Evolutionary conservation across 1,140 invertebrate species (phyloP).

Genomic region (Drosophila rufa): DNA sequence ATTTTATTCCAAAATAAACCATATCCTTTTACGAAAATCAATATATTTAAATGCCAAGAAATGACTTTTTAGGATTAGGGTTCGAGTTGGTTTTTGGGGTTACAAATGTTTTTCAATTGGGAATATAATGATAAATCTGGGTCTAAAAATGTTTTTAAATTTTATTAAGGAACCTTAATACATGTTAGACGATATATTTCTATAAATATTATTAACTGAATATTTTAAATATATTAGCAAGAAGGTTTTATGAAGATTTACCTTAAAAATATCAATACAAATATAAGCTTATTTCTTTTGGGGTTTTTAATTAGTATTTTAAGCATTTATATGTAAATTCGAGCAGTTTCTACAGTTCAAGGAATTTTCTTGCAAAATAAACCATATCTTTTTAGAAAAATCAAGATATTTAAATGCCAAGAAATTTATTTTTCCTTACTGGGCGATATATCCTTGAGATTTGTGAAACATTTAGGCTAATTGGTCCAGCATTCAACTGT

Average conservation of each 20-base stretch:
- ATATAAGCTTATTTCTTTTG: too few relatives aligned
- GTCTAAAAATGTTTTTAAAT: not conserved
- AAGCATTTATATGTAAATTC: too few relatives aligned
- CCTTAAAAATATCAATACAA: too few relatives aligned
- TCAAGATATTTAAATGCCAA: not conserved
- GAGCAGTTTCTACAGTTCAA: not conserved
- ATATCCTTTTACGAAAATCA: too few relatives aligned
- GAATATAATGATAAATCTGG: not conserved
- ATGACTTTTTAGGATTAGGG: too few relatives aligned
- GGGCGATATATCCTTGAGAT: not conserved
- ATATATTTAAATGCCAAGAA: too few relatives aligned
- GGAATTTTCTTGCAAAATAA: not conserved
- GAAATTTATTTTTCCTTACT: not conserved
- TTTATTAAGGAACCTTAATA: not conserved
- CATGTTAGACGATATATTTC: not conserved
- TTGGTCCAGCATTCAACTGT: conserved; percentile 30
- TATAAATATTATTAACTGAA: not conserved
- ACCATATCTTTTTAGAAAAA: not conserved
- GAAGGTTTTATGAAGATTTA: too few relatives aligned
- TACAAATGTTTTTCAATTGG: not conserved
- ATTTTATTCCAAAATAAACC: not conserved
- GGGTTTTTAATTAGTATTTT: too few relatives aligned
- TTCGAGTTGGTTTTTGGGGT: too few relatives aligned
- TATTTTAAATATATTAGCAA: too few relatives aligned
- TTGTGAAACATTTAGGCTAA: conserved; percentile 11